A percentile compares a stretch with the other conserved stretches of the same genome.
Conservation (phyloP, 1,140 invertebrate genomes). For the Orius insidiosus region DNA sequence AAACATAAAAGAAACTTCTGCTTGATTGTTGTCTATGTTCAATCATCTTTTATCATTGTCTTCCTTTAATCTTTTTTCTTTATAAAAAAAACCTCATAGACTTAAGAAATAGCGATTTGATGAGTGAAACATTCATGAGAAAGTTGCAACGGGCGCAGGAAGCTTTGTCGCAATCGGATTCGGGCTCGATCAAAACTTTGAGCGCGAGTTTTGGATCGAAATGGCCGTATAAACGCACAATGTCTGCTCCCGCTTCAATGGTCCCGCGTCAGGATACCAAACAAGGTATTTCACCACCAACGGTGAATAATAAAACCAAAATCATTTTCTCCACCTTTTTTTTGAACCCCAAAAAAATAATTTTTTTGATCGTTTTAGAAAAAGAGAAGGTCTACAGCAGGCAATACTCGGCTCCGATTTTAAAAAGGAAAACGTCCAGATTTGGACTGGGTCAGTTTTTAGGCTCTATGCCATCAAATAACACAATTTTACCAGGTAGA, state of each 20-base stretch:
- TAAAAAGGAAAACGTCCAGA: slow-evolving; percentile 78
- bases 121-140: slow-evolving; percentile 70
- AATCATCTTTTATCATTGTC: slow-evolving; percentile 5
- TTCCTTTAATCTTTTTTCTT: not conserved
- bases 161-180: slow-evolving; percentile 45
- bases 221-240: slow-evolving; percentile 88
- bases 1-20: not conserved
- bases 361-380: slow-evolving; percentile 29
- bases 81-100: slow-evolving; percentile 34
- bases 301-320: not conserved
- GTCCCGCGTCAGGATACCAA: slow-evolving; percentile 55
- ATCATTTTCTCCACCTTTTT: not conserved
- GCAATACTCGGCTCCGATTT: slow-evolving; percentile 72
- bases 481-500: slow-evolving; percentile 27
- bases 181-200: slow-evolving; percentile 57
- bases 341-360: slow-evolving; percentile 1
- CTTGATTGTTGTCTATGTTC: slow-evolving; percentile 3
- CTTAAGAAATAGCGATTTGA: slow-evolving; percentile 72
- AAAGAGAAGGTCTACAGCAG: slow-evolving; percentile 80
- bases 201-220: slow-evolving; percentile 81
- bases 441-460: slow-evolving; percentile 80
- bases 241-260: slow-evolving; percentile 74
- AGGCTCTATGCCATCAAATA: slow-evolving; percentile 29
- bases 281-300: slow-evolving; percentile 35
- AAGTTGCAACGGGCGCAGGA: slow-evolving; percentile 82